Base-by-base conservation (phyloP, 2,113 vertebrate genomes). In the Thryonomys swinderianus region DNA sequence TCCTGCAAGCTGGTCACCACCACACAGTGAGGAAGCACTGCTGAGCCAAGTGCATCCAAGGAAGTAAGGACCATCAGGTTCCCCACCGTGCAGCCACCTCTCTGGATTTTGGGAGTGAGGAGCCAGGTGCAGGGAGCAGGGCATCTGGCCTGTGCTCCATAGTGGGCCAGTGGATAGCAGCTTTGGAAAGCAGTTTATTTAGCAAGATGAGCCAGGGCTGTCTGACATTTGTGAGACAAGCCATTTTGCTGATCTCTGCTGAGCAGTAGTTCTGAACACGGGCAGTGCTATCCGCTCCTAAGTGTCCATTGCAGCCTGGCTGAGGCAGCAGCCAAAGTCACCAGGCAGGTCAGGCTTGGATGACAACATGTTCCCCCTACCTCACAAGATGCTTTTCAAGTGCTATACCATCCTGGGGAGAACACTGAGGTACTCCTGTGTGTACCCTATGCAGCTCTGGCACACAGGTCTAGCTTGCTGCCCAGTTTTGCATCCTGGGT, bases 401-500 rank as follows among this genome's bases (percentile, higher is more conserved):
- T 18, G 16, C 53, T 25, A 1, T 3, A 1, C 11, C 11, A 0
- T 12, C 3, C 5, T 2, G 12, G n/a, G 73, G 30, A 9, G 25
- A 1, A 1, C 8, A 21, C 14, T 2, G 0, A 0, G 2, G 0
- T 13, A 0, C 25, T 34, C 48, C 27, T 9, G 1, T n/a, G 20
- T 0, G 0, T 0, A 27, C 40, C 45, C 9, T 0, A 1, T 7
- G 42, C 2, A 17, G 37, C 30, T 40, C 83, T 32, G 4, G 90
- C 11, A 16, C 11, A 8, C 4, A 2, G 12, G 2, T 3, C 48
- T 3, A 4, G 13, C 32, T 2, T 0, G 11, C 27, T 1, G 1
- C 2, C 2, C 1, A 61, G 42, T 2, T 51, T 11, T 32, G 14
- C 7, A 6, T 32, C 6, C 4, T 48, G n/a, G 40, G 18, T 3